Evolutionary conservation across 1,140 invertebrate genomes (phyloP).

Genomic region (Papilio machaon): DNA sequence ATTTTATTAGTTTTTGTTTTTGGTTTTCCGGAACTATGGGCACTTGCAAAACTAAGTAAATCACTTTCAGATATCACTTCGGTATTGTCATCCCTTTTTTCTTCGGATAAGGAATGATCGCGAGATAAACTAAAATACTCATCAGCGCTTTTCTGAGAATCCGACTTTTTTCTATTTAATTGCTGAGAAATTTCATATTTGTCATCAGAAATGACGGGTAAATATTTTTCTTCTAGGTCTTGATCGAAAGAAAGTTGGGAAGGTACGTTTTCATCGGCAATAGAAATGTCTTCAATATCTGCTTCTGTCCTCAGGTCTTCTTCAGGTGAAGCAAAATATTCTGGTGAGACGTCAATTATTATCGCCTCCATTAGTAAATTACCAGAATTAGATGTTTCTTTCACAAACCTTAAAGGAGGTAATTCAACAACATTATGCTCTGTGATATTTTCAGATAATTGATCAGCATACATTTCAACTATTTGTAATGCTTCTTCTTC

Average conservation of each 20-base stretch:
- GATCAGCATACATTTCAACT: constrained; percentile 96
- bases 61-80: constrained; percentile 81
- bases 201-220: constrained; percentile 68
- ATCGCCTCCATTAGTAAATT: constrained; percentile 95
- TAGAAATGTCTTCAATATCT: constrained; percentile 92
- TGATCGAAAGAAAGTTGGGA: constrained; percentile 72
- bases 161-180: constrained; percentile 79
- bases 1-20: constrained; percentile 68
- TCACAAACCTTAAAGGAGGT: constrained; percentile 93
- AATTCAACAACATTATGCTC: constrained; percentile 93
- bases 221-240: constrained; percentile 71
- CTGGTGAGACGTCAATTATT: constrained; percentile 94
- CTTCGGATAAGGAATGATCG: constrained; percentile 74
- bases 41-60: constrained; percentile 84
- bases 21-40: constrained; percentile 81
- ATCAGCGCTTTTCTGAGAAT: constrained; percentile 82
- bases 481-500: constrained; percentile 95
- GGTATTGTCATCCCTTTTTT: constrained; percentile 77
- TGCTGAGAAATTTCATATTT: constrained; percentile 72
- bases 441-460: constrained; percentile 93
- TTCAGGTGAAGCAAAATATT: constrained; percentile 89
- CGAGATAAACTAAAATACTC: constrained; percentile 83
- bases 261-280: constrained; percentile 85
- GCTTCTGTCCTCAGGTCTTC: constrained; percentile 92
- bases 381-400: constrained; percentile 93